phyloP scores from a whole-genome alignment of 2,797 vertebrate species.

The Danio kyathit region DNA sequence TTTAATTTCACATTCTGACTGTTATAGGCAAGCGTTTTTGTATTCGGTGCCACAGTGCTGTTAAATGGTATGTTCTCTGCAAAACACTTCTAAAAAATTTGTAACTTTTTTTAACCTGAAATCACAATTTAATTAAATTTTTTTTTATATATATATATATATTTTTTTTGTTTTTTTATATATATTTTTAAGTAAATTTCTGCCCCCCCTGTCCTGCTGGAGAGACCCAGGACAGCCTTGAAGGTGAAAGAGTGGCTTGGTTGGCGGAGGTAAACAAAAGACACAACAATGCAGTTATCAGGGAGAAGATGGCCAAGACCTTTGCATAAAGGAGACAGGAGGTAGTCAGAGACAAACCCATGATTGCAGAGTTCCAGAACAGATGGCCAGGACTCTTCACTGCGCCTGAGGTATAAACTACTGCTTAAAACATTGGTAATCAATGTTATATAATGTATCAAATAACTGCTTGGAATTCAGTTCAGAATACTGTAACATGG shows the following conservation, averaged over 20 bases:
- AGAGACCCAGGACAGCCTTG: constrained; percentile 23
- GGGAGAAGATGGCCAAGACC: constrained; percentile 44
- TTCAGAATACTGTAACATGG: too few species aligned
- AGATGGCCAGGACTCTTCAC: constrained; percentile 49
- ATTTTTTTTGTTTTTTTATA: too few species aligned
- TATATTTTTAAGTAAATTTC: constrained; percentile 48
- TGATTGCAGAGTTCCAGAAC: constrained; percentile 37
- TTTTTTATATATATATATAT: too few species aligned
- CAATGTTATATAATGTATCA: too few species aligned
- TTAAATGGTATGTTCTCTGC: too few species aligned
- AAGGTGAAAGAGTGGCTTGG: constrained; percentile 14
- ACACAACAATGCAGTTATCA: constrained; percentile 31
- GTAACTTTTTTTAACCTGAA: too few species aligned
- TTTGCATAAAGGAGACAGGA: constrained; percentile 41
- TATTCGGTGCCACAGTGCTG: too few species aligned
- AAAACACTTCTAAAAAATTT: too few species aligned
- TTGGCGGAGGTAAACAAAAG: constrained; percentile 31
- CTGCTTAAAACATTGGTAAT: constrained; percentile 6
- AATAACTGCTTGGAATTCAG: too few species aligned
- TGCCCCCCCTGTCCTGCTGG: constrained; percentile 27
- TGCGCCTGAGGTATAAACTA: constrained; percentile 25
- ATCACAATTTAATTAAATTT: too few species aligned
- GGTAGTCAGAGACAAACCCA: constrained; percentile 20
- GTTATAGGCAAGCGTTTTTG: too few species aligned
- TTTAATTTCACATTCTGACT: too few species aligned